Percentiles rank a stretch among this genome's conserved stretches.
These are phyloP conservation scores for Dicentrarchus labrax DNA, from an alignment of 2,113 vertebrate species.

Conservation along the genomic window DNA sequence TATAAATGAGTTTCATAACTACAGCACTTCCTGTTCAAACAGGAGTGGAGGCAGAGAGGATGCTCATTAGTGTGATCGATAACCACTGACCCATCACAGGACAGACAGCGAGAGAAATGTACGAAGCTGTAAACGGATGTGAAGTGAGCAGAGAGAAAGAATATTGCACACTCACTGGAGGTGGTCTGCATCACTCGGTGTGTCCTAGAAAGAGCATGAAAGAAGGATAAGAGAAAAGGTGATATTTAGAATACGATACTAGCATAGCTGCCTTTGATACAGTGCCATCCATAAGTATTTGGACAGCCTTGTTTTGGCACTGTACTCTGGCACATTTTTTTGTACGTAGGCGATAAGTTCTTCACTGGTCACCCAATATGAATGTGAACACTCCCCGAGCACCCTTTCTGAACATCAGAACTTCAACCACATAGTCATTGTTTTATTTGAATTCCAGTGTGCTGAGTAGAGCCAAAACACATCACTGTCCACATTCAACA, in stretches of 20 bases:
- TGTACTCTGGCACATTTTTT: background rate
- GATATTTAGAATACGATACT: background rate
- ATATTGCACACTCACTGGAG: conserved; percentile 77
- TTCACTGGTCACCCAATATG: background rate
- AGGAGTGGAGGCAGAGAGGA: conserved; percentile 9
- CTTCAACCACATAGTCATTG: background rate
- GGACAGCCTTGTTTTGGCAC: background rate
- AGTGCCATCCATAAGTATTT: background rate
- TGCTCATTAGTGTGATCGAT: conserved; percentile 56
- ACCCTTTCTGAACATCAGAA: background rate
- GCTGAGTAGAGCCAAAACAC: conserved; percentile 13
- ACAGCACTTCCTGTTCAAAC: background rate
- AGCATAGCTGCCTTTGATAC: too few relatives aligned
- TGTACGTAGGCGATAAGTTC: background rate
- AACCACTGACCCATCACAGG: conserved; percentile 33
- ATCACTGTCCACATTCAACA: conserved; percentile 10
- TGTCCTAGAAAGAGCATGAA: conserved; percentile 67
- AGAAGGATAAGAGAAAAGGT: conserved; percentile 12
- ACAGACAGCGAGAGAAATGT: background rate
- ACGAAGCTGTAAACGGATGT: background rate
- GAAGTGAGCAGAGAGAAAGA: background rate
- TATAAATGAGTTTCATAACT: conserved; percentile 48
- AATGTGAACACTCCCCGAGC: conserved; percentile 20
- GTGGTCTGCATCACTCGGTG: conserved; percentile 61
- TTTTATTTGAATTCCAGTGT: conserved; percentile 23